Base-by-base conservation (phyloP, 2,888 invertebrate species). In the Epistrophe grossulariae region DNA sequence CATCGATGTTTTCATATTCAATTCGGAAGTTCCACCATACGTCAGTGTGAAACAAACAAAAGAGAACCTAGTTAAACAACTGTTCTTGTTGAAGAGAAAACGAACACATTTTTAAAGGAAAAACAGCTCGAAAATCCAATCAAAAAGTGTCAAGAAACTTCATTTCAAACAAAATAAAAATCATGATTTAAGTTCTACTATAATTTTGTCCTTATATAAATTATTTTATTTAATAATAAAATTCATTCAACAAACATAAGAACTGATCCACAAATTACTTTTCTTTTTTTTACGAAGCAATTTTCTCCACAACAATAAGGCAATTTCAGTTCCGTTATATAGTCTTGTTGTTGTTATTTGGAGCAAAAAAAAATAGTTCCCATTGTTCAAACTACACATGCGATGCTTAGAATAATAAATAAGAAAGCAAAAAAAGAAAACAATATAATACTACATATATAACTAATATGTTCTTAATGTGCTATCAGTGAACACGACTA, bases 341-440 rank as follows among this genome's bases (percentile, higher is more conserved):
- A 11, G 8, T 35, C 7, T 31, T 35, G 15, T 50, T 68, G 50
- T 50, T 50, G 38, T 19, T 38, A 28, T 50, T 19, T 68, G 38
- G 35, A 19, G 35, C 11, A 13, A 50, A 50, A 35, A 38, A 3
- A 50, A 17, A 59, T 38, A 19, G 17, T 40, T n/a, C 48, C 40
- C 15, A 50, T 82, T 82, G 62, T 81, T 77, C 59, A 66, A 59
- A 38, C 10, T 50, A 19, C 8, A 19, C 8, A 40, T 68, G 68
- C 55, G 28, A 55, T 81, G 62, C 35, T 70, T 55, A 55, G 19
- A 55, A 35, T 62, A 70, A 76, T 76, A 76, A 81, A 70, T 76
- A 45, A 74, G 19, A 74, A 43, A 24, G 24, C n/a, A 24, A 24
- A 24, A 60, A 57, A 68, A 68, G 57, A 68, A 64, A 74, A 55